A percentile compares a stretch with the other conserved stretches of the same genome.
phyloP scores from a whole-genome alignment of 2,888 invertebrate genomes.

The Troglohyphantes excavatus region DNA sequence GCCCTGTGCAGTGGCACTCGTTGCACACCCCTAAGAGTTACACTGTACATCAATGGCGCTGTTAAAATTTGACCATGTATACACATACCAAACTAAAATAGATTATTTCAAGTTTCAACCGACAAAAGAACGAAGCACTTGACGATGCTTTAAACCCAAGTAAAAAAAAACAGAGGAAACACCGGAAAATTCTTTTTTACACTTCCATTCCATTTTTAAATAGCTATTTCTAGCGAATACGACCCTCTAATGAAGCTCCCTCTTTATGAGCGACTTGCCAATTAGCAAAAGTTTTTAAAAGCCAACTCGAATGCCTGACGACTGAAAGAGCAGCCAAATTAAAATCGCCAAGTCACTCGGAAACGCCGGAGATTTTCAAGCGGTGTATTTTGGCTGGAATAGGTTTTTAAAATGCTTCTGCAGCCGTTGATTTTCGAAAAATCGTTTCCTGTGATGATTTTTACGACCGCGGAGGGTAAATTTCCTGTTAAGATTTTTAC shows the following conservation, averaged over 20 bases:
- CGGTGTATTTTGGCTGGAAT: neutral
- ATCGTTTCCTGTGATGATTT: neutral
- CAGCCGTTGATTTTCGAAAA: neutral
- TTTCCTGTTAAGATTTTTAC: neutral
- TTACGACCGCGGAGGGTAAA: neutral
- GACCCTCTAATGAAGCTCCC: conserved; percentile 1
- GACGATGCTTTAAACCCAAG: conserved; percentile 7
- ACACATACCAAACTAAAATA: conserved; percentile 19
- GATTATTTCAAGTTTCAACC: neutral
- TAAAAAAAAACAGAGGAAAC: neutral
- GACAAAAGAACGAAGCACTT: conserved; percentile 12
- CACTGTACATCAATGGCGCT: too few species aligned
- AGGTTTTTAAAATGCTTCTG: neutral
- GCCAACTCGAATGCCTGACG: neutral
- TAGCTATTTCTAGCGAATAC: conserved; percentile 9
- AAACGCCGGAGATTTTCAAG: neutral
- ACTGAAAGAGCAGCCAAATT: neutral
- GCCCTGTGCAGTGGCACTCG: too few species aligned
- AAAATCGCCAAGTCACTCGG: conserved; percentile 5
- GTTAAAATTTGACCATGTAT: neutral
- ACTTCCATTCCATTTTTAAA: neutral
- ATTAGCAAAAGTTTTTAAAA: conserved; percentile 23
- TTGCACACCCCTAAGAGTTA: too few species aligned
- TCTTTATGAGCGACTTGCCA: neutral
- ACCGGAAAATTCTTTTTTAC: conserved; percentile 11